phyloP scores from a whole-genome alignment of 1,140 invertebrate species.

The Steinernema khuongi region DNA sequence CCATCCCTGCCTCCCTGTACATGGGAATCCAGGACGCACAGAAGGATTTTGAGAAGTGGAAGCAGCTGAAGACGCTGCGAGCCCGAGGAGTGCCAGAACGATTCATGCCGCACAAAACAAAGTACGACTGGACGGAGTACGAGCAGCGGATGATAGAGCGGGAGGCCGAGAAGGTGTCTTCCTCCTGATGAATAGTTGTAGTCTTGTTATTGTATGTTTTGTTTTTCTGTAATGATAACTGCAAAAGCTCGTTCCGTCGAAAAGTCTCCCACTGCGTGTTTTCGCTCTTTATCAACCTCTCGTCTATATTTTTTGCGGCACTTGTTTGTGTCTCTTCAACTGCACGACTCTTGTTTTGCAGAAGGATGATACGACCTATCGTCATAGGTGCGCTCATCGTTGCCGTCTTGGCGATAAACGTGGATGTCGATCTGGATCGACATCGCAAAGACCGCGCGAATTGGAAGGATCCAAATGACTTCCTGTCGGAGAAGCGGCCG shows the following conservation, averaged over 20 bases:
- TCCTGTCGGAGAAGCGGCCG: neutral
- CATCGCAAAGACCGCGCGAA: neutral
- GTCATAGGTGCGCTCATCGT: neutral
- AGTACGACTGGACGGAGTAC: slow-evolving; percentile 41
- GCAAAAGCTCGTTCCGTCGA: no score
- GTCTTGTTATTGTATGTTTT: slow-evolving; percentile 4
- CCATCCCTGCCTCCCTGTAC: slow-evolving; percentile 30
- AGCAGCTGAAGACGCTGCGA: slow-evolving; percentile 27
- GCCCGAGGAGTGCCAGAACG: slow-evolving; percentile 28
- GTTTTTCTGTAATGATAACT: no score
- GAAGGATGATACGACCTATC: neutral
- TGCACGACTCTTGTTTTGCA: neutral
- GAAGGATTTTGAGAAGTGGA: slow-evolving; percentile 41
- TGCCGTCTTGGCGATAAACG: neutral
- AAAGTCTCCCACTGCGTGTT: no score
- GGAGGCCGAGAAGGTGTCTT: neutral
- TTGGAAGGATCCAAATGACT: neutral
- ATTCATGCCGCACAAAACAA: slow-evolving; percentile 37
- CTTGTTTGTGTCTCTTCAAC: neutral
- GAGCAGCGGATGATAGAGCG: slow-evolving; percentile 25
- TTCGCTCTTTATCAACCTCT: no score
- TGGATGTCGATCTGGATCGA: neutral
- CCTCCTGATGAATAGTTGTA: neutral
- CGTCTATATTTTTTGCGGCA: no score
- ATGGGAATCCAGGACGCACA: slow-evolving; percentile 24